Conservation (phyloP, 2,888 invertebrate genomes). For the Scaeva pyrastri region DNA sequence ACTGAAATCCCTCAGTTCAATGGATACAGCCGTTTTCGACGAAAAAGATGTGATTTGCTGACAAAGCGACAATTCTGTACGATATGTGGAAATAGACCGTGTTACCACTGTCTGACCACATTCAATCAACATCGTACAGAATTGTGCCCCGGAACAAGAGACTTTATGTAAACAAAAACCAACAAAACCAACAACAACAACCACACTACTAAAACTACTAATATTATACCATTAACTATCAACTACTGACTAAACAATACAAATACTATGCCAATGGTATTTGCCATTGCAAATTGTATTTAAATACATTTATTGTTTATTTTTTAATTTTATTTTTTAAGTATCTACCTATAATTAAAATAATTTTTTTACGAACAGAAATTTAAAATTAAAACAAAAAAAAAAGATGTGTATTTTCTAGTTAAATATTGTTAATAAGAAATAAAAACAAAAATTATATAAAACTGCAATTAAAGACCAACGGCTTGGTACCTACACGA, state of each 20-base stretch:
- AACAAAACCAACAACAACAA: conserved; percentile 51
- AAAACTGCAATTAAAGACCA: conserved; percentile 73
- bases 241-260: too few species aligned
- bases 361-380: conserved; percentile 62
- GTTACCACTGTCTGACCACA: conserved; percentile 93
- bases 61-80: conserved; percentile 98
- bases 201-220: conserved; percentile 70
- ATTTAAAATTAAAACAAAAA: conserved; percentile 21
- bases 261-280: conserved; percentile 43
- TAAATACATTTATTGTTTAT: conserved; percentile 31
- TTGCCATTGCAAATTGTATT: conserved; percentile 57
- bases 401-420: conserved; percentile 68
- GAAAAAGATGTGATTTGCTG: conserved; percentile 97
- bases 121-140: conserved; percentile 81
- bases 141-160: conserved; percentile 82
- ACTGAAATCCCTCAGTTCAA: conserved; percentile 89
- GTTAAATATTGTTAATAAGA: conserved; percentile 60
- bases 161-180: conserved; percentile 66
- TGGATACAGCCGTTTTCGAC: conserved; percentile 92
- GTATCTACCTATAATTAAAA: conserved; percentile 39
- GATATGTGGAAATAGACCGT: conserved; percentile 95
- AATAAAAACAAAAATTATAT: conserved; percentile 40
- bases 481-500: conserved; percentile 71
- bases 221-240: conserved; percentile 37
- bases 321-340: conserved; percentile 33